Evolutionary conservation across 2,888 invertebrate genomes (phyloP), one percentile per base, ranked within the genome.

Genomic region (Pantelozetes paolii): DNA sequence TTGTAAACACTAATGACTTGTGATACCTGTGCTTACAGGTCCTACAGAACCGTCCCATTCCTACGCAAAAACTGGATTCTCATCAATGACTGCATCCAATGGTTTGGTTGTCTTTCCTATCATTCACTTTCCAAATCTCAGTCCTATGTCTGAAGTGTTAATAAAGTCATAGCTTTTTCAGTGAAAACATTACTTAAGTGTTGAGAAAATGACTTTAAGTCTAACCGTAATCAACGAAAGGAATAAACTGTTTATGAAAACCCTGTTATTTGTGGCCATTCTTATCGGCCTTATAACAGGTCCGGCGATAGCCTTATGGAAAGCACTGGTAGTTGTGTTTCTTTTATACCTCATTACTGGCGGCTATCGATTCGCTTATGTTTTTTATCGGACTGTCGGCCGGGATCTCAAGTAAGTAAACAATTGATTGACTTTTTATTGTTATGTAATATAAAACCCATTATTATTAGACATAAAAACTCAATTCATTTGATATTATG

Each of bases 321-420:
- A 45, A 20, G 42, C 64, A 23, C 13, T 64, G 11, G 3, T 42
- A 13, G n/a, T 73, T 20, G 32, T 74, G 8, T 71, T 70, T 50
- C 11, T 48, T 18, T 50, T 62, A 54, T 74, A 74, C 40, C 42
- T 70, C 50, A 54, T 74, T 26, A 70, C 57, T 59, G 74, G 74
- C 28, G 74, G 74, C 30, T 57, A 70, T 40, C 69, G 40, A 23
- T 74, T 71, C 28, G 59, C 26, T 5, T 74, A 74, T 64, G 42
- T 74, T 59, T 20, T 74, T n/a, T 72, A 73, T 26, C 40, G 23
- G 42, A 74, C 74, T 26, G 71, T 62, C n/a, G 69, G 59, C 11
- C 71, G 74, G 18, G 74, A 74, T 57, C 26, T 72, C 28, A 71
- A 62, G 74, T 74, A 30, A 54, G 54, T 54, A 11, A 50, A n/a